A percentile compares a stretch with the other conserved stretches of the same genome.
phyloP scores from a whole-genome alignment of 2,888 invertebrate genomes.

The Coelopa pilipes region DNA sequence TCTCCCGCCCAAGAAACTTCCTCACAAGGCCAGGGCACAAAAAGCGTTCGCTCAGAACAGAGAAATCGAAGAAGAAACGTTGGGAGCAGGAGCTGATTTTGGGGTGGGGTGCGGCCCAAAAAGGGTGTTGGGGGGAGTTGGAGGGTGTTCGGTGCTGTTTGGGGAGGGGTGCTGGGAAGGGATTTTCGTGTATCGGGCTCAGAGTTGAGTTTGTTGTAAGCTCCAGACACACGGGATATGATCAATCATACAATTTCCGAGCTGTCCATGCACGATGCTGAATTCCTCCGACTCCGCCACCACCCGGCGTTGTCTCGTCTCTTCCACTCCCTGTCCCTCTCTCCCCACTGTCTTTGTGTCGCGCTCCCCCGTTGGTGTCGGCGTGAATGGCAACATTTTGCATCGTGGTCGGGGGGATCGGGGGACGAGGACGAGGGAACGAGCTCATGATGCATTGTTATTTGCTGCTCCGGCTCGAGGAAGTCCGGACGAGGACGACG shows the following conservation, averaged over 20 bases:
- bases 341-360: too few relatives aligned
- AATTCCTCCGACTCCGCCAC: not conserved
- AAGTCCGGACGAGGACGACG: too few relatives aligned
- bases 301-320: not conserved
- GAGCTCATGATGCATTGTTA: too few relatives aligned
- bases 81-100: too few relatives aligned
- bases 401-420: too few relatives aligned
- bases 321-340: too few relatives aligned
- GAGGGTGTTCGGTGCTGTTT: not conserved
- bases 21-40: not conserved
- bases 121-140: not conserved
- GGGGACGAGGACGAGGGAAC: too few relatives aligned
- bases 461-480: too few relatives aligned
- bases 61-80: not conserved
- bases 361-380: too few relatives aligned
- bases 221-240: not conserved
- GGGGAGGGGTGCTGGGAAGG: not conserved
- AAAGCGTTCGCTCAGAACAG: not conserved
- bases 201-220: too few relatives aligned
- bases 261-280: not conserved
- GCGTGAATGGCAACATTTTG: too few relatives aligned
- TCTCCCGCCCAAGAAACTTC: not conserved
- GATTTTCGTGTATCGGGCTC: not conserved
- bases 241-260: conserved; percentile 9
- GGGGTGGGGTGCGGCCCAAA: not conserved